phyloP scores from a whole-genome alignment of 2,797 vertebrate species.

The Pempheris klunzingeri region DNA sequence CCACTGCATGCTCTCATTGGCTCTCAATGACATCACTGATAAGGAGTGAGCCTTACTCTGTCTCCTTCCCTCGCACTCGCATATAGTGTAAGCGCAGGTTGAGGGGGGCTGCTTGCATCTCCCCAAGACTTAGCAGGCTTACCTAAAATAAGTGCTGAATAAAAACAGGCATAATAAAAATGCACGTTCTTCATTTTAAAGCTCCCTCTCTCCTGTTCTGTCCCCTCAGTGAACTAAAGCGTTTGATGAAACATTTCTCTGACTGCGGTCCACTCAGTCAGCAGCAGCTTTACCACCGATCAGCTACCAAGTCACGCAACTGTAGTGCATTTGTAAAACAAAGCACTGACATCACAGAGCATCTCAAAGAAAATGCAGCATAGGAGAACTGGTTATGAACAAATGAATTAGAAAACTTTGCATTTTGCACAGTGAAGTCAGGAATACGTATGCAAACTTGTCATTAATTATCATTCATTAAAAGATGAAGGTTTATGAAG shows the following conservation, averaged over 20 bases:
- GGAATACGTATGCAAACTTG: not conserved
- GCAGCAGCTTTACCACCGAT: not conserved
- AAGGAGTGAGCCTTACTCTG: slow-evolving; percentile 43
- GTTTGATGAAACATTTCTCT: slow-evolving; percentile 4
- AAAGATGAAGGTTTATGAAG: not conserved
- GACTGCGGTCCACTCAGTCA: not conserved
- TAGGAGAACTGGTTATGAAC: not conserved
- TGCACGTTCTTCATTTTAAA: not conserved
- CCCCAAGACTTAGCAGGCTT: not conserved
- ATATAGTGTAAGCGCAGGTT: slow-evolving; percentile 33
- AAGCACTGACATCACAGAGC: not conserved
- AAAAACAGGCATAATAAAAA: slow-evolving; percentile 16
- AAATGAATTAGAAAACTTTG: not conserved
- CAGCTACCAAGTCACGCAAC: not conserved
- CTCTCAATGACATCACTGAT: slow-evolving; percentile 87
- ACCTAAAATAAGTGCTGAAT: slow-evolving; percentile 5
- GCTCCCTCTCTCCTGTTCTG: not conserved
- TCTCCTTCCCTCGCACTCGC: slow-evolving; percentile 11
- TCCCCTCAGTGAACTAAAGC: not conserved
- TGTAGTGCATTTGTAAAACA: not conserved
- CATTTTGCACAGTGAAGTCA: not conserved
- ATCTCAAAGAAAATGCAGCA: not conserved
- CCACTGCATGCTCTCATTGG: slow-evolving; percentile 80
- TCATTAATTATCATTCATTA: not conserved
- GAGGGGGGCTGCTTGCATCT: slow-evolving; percentile 8